Evolutionary conservation across 2,113 vertebrate species (phyloP), one percentile per base, ranked within the genome.

Genomic region (Ictalurus punctatus): DNA sequence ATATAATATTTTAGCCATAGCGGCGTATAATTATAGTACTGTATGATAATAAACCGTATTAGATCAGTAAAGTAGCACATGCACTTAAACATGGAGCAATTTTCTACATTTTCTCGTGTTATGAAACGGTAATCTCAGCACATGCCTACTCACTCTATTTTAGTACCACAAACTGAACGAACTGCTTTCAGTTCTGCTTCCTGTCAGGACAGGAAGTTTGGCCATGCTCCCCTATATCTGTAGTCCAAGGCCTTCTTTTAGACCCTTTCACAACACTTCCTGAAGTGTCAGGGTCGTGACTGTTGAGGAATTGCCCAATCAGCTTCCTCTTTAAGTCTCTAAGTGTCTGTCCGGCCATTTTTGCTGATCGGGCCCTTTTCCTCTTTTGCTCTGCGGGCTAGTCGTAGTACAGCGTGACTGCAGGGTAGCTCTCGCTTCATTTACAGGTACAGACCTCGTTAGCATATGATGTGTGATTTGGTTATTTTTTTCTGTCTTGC

Each of bases 171-270:
- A 83, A 34, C 44, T 69, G 48, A 86, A 83, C 67, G 40, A 52
- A 78, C 76, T 87, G 78, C 92, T 94, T 95, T 95, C 92, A 93
- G 91, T 94, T 94, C 93, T 92, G 88, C 86, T 84, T 90, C 63
- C 37, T 84, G 92, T 71, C 67, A 67, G 84, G 37, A 90, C 83
- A 67, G 86, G 79, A 88, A 73, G 34, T 83, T 27, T 21, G 17
- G 44, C 52, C 25, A 2, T 65, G 27, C n/a, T 27, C 54, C 21
- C 30, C 71, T 56, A 37, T 84, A 90, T 83, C 88, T 90, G 85
- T 86, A 79, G 48, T 87, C 79, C 85, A 83, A 81, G 27, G 52
- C 34, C 61, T 56, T 61, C 81, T 23, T 82, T 73, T 52, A 56
- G 73, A 58, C 63, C 34, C 52, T 83, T 83, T 63, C 81, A 63